These are phyloP conservation scores for Clanis bilineata DNA, from an alignment of 2,888 invertebrate species.

Conservation along the genomic window DNA sequence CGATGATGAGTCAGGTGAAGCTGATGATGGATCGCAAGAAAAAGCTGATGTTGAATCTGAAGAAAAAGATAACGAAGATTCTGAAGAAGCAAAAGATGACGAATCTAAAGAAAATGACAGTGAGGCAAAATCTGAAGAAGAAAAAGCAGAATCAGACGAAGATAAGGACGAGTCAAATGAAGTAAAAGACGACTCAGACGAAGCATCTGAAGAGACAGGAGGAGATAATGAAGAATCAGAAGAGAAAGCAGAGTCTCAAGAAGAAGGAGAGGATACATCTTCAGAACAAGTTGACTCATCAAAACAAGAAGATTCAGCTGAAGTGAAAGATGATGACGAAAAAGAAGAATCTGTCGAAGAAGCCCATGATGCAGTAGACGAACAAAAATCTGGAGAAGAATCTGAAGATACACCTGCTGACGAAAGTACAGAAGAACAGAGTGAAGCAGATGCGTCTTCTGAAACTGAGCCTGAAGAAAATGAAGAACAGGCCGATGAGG, in stretches of 20 bases:
- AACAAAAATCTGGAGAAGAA: conserved; percentile 38
- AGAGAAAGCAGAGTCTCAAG: conserved; percentile 38
- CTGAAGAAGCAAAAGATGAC: conserved; percentile 40
- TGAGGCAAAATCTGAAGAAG: conserved; percentile 54
- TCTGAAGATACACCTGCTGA: conserved; percentile 73
- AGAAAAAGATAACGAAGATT: conserved; percentile 42
- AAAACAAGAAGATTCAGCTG: conserved; percentile 37
- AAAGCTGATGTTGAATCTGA: conserved; percentile 53
- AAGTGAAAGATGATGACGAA: conserved; percentile 35
- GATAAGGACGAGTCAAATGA: conserved; percentile 43
- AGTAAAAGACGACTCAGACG: conserved; percentile 40
- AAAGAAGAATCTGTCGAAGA: conserved; percentile 44
- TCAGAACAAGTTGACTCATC: conserved; percentile 40
- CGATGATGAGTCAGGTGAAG: conserved; percentile 50
- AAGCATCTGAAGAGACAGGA: conserved; percentile 40
- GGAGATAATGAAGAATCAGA: conserved; percentile 45
- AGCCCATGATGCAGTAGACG: conserved; percentile 37
- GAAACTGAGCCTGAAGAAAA: conserved; percentile 44
- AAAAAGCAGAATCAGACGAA: conserved; percentile 54
- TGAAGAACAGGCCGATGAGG: conserved; percentile 31
- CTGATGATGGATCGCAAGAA: conserved; percentile 72
- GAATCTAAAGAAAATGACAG: conserved; percentile 58
- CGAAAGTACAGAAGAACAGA: conserved; percentile 35
- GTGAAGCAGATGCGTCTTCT: conserved; percentile 38
- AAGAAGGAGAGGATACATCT: conserved; percentile 41